Evolutionary conservation across 1,140 invertebrate genomes (phyloP), one percentile per base, ranked within the genome.

Genomic region (Pogonomyrmex barbatus): DNA sequence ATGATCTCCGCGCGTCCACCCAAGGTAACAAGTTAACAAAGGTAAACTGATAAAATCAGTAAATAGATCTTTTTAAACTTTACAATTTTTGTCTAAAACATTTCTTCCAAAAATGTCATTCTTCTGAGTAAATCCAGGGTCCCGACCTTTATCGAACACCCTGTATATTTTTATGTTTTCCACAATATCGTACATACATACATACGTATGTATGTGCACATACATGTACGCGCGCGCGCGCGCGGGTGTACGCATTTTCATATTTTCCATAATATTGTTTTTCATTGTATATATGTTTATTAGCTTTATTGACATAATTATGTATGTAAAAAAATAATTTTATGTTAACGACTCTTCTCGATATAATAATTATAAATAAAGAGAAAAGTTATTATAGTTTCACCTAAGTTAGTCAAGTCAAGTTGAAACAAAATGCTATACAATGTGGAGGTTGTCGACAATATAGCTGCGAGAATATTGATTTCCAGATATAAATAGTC

Each of bases 401-500:
- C 36, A 36, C 50, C 4, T 70, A 70, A 12, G 36, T 81, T 70
- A 54, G 36, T 52, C n/a, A 39, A 79, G 33, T 79, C 36, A 10
- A 68, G 50, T 58, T 17, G 52, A 71, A 73, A 82, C 79, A 42
- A 82, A 70, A 82, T 17, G 42, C 30, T 82, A 82, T 82, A 70
- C 42, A 82, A 54, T 73, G 17, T 82, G 67, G 30, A 82, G 60
- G 67, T 60, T 71, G 52, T 39, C 86, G 82, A 60, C 67, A 85
- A 91, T 91, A 89, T 89, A 86, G 84, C 77, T 71, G 75, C 86
- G 67, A 75, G 71, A 45, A 87, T 92, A 92, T 92, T 92, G 91
- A 92, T 92, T 92, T 92, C 87, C 75, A 39, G 56, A 88, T 91
- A 92, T 92, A 92, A 92, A 92, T 92, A 92, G 91, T 92, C 86